phyloP scores from a whole-genome alignment of 2,888 invertebrate genomes.

The Trypoxylon attenuatum region DNA sequence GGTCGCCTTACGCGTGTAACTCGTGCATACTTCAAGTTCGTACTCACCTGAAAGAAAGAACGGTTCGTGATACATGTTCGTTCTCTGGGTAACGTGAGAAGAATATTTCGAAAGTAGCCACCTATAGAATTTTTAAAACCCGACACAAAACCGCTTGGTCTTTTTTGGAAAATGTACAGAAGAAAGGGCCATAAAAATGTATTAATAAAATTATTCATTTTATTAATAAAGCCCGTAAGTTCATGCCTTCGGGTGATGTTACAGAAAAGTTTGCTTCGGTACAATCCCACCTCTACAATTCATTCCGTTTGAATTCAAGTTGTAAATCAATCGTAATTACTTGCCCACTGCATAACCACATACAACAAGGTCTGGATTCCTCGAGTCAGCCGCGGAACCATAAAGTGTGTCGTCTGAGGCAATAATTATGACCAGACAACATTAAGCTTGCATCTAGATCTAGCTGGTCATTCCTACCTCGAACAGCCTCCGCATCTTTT shows the following conservation, averaged over 20 bases:
- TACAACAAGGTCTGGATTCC: conserved; percentile 31
- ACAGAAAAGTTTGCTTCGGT: too few species aligned
- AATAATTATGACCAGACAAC: conserved; percentile 3
- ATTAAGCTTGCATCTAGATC: conserved; percentile 16
- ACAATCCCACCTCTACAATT: too few species aligned
- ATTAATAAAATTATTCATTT: too few species aligned
- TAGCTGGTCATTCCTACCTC: too few species aligned
- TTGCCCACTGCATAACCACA: background rate
- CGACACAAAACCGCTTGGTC: too few species aligned
- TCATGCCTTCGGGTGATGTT: too few species aligned
- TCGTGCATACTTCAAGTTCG: conserved; percentile 48
- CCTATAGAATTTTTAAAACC: too few species aligned
- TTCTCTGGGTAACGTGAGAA: conserved; percentile 6
- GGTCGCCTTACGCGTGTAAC: conserved; percentile 44
- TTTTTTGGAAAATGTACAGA: too few species aligned
- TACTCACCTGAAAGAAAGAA: conserved; percentile 16
- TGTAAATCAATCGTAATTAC: conserved; percentile 12
- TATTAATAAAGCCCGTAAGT: too few species aligned
- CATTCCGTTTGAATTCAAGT: conserved; percentile 4
- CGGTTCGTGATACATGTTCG: conserved; percentile 8
- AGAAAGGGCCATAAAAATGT: too few species aligned
- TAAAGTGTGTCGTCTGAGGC: conserved; percentile 23
- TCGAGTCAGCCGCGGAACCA: conserved; percentile 28
- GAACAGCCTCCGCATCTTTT: background rate
- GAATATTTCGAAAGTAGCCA: background rate